Conservation (phyloP, 1,140 invertebrate species). For the Drosophila melanogaster region DNA sequence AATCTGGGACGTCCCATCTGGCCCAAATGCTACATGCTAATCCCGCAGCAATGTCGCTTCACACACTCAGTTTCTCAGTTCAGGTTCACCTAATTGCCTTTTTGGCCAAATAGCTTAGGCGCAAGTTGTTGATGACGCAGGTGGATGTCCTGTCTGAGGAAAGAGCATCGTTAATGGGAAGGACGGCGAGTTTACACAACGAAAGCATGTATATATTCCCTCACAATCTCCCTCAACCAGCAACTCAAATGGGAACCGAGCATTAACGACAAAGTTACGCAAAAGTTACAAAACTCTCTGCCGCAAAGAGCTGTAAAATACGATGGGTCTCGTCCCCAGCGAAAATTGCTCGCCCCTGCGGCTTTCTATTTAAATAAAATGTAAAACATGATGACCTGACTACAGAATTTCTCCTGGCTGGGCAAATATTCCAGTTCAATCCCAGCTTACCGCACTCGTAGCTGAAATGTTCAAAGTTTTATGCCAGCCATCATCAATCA, state of each 20-base stretch:
- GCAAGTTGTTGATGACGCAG: constrained; percentile 38
- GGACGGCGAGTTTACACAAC: constrained; percentile 5
- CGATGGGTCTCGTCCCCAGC: constrained; percentile 4
- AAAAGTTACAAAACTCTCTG: constrained; percentile 32
- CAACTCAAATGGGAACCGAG: constrained; percentile 20
- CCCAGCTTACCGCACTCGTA: constrained; percentile 21
- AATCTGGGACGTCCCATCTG: constrained; percentile 24
- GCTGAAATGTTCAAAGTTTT: constrained; percentile 28
- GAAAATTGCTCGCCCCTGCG: constrained; percentile 10
- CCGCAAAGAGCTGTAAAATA: constrained; percentile 37
- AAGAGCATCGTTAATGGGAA: constrained; percentile 52
- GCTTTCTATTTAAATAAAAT: constrained; percentile 43
- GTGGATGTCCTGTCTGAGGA: constrained; percentile 12
- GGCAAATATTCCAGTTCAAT: constrained; percentile 6
- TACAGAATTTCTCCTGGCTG: constrained; percentile 13
- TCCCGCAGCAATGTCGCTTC: constrained; percentile 21
- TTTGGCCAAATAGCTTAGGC: constrained; percentile 33
- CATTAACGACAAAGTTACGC: constrained; percentile 43
- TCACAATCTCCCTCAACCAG: not conserved
- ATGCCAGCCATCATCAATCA: constrained; percentile 37
- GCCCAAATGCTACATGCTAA: constrained; percentile 11
- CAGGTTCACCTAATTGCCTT: constrained; percentile 55
- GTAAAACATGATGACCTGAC: constrained; percentile 37
- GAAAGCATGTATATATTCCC: constrained; percentile 4
- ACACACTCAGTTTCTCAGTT: constrained; percentile 7